Conservation (phyloP, 2,797 vertebrate genomes). For the Loriculus beryllinus region DNA sequence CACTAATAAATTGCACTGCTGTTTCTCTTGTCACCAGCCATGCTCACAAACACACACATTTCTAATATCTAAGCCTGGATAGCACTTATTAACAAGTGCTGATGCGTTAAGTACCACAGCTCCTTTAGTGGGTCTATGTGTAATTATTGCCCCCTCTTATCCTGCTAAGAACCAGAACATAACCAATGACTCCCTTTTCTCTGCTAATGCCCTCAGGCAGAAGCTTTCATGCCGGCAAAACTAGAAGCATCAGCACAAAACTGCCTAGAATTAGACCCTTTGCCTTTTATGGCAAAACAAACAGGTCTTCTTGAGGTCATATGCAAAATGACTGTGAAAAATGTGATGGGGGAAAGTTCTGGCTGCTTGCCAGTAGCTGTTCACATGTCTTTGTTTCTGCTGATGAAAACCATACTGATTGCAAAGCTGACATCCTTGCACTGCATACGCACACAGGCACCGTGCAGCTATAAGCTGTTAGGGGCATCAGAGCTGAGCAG, state of each 20-base stretch:
- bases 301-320: slow-evolving; percentile 65
- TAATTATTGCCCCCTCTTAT: slow-evolving; percentile 2
- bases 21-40: slow-evolving; percentile 2
- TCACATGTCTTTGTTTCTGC: slow-evolving; percentile 60
- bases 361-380: slow-evolving; percentile 25
- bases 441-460: neutral
- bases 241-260: slow-evolving; percentile 51
- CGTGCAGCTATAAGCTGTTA: neutral
- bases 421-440: slow-evolving; percentile 7
- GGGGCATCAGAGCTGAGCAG: neutral
- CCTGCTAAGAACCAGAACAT: neutral
- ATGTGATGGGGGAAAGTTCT: slow-evolving; percentile 45
- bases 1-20: neutral
- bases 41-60: neutral
- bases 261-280: slow-evolving; percentile 41
- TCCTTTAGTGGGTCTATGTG: neutral
- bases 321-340: slow-evolving; percentile 65
- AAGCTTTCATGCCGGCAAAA: slow-evolving; percentile 40
- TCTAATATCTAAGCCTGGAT: neutral
- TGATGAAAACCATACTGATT: slow-evolving; percentile 65
- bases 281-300: slow-evolving; percentile 65
- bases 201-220: slow-evolving; percentile 11
- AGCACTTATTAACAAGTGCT: slow-evolving; percentile 45
- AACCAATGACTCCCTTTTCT: neutral
- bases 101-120: slow-evolving; percentile 48